Evolutionary conservation across 2,797 vertebrate genomes (phyloP), one percentile per base, ranked within the genome.

Genomic region (Scolopax bukidnonensis): DNA sequence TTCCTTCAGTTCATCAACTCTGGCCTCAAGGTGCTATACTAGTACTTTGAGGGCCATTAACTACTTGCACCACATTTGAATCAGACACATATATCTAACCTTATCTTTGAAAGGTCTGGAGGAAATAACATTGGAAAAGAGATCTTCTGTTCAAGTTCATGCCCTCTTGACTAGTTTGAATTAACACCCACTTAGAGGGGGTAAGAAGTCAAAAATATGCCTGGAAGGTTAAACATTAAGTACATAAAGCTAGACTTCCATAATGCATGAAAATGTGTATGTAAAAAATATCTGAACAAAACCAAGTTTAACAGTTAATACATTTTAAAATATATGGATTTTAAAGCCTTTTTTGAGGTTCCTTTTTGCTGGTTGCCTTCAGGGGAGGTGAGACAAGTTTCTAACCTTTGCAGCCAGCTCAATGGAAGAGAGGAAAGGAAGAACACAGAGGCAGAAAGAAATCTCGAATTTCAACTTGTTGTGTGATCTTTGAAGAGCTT

Each of bases 341-440:
- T 96, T 71, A 76, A 96, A 94, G 75, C 20, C 67, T 77, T 96
- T 95, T 95, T 75, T 92, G 84, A 93, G 91, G 50, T 86, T 96
- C 57, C 17, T 40, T 61, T 96, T 94, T 94, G 75, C 88, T 96
- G 67, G 30, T 96, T 97, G 96, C 96, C 97, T 97, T 96, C 70
- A 93, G 97, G 97, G 96, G 73, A 96, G 78, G 95, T 95, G 95
- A 95, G 69, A 84, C 85, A 87, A 93, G 48, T 90, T 96, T 96
- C 74, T 97, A 94, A 97, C 96, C 96, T 97, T 96, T 97, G 78
- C 87, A 96, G 68, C 54, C 83, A 86, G 87, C 91, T 97, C 93
- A 92, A 9, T 91, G 88, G 90, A 94, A 94, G 50, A 87, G 73
- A 80, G 38, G 45, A 84, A 94, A 86, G 77, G 54, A 95, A 95